Evolutionary conservation across 2,888 invertebrate species (phyloP).

Genomic region (Hedya salicella): DNA sequence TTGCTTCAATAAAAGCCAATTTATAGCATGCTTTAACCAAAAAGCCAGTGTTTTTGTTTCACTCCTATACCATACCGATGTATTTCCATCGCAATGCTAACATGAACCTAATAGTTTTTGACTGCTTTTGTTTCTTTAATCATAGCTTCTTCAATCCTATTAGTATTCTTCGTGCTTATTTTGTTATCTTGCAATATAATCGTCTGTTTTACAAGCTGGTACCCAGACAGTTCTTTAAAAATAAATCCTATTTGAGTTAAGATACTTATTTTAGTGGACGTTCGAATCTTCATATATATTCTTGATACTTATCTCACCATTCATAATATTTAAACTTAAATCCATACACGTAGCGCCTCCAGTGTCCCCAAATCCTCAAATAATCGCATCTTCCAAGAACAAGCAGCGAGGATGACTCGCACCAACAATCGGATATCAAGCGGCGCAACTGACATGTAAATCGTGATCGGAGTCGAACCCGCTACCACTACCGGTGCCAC

Average conservation of each 20-base stretch:
- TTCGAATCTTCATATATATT: background rate
- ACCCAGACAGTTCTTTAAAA: too few relatives aligned
- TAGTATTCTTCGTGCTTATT: too few relatives aligned
- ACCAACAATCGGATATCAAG: conserved; percentile 78
- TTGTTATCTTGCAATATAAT: too few relatives aligned
- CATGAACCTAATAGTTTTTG: too few relatives aligned
- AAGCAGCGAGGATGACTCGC: conserved; percentile 68
- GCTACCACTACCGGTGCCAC: conserved; percentile 84
- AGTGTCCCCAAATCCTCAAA: conserved; percentile 58
- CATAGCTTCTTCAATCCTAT: too few relatives aligned
- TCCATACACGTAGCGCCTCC: conserved; percentile 6
- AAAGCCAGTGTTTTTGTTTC: background rate
- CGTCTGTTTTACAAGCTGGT: too few relatives aligned
- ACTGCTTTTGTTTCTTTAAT: too few relatives aligned
- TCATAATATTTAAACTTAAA: conserved; percentile 31
- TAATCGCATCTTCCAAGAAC: conserved; percentile 72
- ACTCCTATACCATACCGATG: background rate
- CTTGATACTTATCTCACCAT: conserved; percentile 19
- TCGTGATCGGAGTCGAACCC: conserved; percentile 78
- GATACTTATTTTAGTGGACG: background rate
- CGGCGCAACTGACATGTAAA: conserved; percentile 83
- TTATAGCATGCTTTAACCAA: conserved; percentile 4
- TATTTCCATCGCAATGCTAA: too few relatives aligned
- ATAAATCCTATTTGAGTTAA: too few relatives aligned
- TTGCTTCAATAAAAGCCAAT: conserved; percentile 32